These are phyloP conservation scores for Ficedula albicollis DNA, from an alignment of 2,797 vertebrate species.

Conservation along the genomic window DNA sequence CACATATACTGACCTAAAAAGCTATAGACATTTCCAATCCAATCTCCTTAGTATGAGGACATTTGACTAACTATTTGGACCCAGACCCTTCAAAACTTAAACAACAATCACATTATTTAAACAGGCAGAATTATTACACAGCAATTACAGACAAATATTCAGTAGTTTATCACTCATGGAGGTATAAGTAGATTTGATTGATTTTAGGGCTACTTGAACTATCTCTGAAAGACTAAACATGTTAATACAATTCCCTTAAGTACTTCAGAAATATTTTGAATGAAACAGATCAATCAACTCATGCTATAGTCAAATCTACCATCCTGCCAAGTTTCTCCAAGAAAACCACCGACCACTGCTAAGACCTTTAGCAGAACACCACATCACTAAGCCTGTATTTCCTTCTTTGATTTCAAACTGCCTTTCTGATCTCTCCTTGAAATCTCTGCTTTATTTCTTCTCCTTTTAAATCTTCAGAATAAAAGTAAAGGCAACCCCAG, in stretches of 20 bases:
- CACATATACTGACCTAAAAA: neutral
- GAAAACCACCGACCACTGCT: neutral
- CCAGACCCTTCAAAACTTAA: neutral
- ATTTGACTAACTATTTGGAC: neutral
- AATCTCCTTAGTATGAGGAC: neutral
- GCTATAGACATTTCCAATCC: neutral
- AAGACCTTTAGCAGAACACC: neutral
- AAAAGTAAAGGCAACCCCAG: neutral
- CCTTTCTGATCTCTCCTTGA: slow-evolving; percentile 20
- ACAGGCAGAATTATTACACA: neutral
- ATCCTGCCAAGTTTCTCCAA: neutral
- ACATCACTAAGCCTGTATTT: neutral
- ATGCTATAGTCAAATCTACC: neutral
- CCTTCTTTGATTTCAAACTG: neutral
- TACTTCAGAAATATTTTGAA: neutral
- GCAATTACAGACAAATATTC: neutral
- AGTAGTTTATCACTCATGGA: neutral
- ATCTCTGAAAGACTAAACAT: neutral
- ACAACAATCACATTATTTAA: neutral
- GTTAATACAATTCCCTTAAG: neutral
- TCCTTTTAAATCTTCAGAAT: neutral
- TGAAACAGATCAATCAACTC: neutral
- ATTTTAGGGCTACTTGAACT: neutral
- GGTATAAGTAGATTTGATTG: neutral
- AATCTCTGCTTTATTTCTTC: neutral